Evolutionary conservation across 2,888 invertebrate genomes (phyloP).

Genomic region (Ophion costatus): DNA sequence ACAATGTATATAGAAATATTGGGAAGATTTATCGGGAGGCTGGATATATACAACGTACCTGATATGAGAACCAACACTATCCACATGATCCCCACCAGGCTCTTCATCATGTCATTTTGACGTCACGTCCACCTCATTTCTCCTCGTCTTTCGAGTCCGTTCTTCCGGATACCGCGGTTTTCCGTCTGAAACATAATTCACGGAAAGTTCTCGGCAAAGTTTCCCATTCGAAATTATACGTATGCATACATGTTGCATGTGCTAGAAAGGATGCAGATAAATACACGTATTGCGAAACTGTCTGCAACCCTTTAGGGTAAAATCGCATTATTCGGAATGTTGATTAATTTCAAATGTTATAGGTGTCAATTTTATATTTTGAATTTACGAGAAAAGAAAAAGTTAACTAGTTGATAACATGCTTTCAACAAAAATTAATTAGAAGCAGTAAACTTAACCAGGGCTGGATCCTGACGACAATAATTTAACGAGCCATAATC

Average conservation of each 20-base stretch:
- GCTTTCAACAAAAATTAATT: too few relatives aligned
- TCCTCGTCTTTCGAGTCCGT: slow-evolving; percentile 76
- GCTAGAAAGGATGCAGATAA: neutral
- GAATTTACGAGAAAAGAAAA: too few relatives aligned
- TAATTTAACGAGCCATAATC: too few relatives aligned
- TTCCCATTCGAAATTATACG: neutral
- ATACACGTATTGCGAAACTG: neutral
- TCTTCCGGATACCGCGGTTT: slow-evolving; percentile 68
- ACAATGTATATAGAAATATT: too few relatives aligned
- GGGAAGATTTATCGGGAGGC: slow-evolving; percentile 56
- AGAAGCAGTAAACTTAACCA: too few relatives aligned
- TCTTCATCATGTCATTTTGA: slow-evolving; percentile 86
- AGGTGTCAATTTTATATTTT: too few relatives aligned
- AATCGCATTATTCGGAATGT: neutral
- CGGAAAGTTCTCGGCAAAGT: neutral
- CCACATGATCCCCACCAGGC: slow-evolving; percentile 87
- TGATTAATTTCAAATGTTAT: too few relatives aligned
- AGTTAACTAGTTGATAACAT: too few relatives aligned
- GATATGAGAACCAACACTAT: slow-evolving; percentile 87
- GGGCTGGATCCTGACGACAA: too few relatives aligned
- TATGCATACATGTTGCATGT: neutral
- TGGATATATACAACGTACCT: slow-evolving; percentile 81
- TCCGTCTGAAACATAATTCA: slow-evolving; percentile 56
- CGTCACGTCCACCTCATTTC: slow-evolving; percentile 85
- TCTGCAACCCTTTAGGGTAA: neutral